Conservation (phyloP, 2,888 invertebrate genomes). For the Dioctria linearis region DNA sequence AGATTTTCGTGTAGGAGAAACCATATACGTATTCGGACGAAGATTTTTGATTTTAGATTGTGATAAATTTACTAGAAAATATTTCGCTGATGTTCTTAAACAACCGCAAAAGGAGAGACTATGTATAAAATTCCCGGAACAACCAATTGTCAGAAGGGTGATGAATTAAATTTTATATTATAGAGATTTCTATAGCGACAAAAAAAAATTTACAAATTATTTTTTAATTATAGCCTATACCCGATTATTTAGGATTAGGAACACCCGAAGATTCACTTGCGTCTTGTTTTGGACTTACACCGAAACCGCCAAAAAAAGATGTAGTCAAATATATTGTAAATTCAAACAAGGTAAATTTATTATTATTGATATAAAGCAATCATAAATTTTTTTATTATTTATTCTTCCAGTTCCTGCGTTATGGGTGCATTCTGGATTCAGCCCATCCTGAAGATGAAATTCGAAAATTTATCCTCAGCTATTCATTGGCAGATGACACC, state of each 20-base stretch:
- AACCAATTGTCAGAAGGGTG: conserved; percentile 61
- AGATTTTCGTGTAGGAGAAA: conserved; percentile 84
- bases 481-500: conserved; percentile 82
- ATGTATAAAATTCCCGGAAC: conserved; percentile 65
- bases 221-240: conserved; percentile 55
- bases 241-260: conserved; percentile 73
- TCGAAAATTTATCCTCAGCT: conserved; percentile 83
- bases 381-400: not conserved
- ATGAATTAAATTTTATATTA: conserved; percentile 17
- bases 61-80: conserved; percentile 84
- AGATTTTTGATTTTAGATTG: conserved; percentile 84
- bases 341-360: conserved; percentile 75
- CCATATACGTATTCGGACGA: conserved; percentile 79
- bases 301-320: conserved; percentile 83
- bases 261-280: conserved; percentile 84
- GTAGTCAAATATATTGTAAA: conserved; percentile 83
- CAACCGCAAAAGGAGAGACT: conserved; percentile 63
- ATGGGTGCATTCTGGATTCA: conserved; percentile 83
- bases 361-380: not conserved
- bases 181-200: not conserved
- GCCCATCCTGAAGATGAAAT: conserved; percentile 84
- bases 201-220: not conserved
- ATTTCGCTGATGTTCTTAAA: conserved; percentile 73
- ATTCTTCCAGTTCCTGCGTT: conserved; percentile 74
- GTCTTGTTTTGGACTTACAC: conserved; percentile 80